Evolutionary conservation across 2,113 vertebrate species (phyloP).

Genomic region (Protomyctophum bolini): DNA sequence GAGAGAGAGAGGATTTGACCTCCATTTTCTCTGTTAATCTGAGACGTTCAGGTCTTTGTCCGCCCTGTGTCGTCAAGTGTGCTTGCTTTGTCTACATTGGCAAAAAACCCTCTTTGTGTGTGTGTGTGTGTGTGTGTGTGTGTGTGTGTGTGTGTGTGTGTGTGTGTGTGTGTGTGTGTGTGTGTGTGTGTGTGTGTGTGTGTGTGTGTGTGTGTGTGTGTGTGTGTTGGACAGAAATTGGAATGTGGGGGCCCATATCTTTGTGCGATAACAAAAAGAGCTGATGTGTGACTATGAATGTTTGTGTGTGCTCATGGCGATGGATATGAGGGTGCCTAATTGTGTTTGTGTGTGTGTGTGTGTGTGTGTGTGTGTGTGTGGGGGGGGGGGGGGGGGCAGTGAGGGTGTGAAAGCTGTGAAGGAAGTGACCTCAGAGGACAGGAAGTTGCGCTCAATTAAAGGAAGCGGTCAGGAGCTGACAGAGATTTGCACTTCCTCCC

Average conservation of each 20-base stretch:
- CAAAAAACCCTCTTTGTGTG: conserved; percentile 10
- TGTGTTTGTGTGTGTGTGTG: neutral
- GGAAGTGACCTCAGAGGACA: conserved; percentile 68
- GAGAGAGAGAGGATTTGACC: conserved; percentile 11
- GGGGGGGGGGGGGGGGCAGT: conserved; percentile 10
- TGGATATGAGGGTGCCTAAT: conserved; percentile 25
- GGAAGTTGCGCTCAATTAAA: conserved; percentile 74
- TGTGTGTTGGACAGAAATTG: neutral
- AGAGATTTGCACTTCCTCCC: conserved; percentile 60
- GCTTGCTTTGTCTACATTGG: conserved; percentile 64
- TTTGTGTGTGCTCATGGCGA: conserved; percentile 9
- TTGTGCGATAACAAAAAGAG: conserved; percentile 42
- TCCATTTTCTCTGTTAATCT: conserved; percentile 15
- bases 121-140: conserved; percentile 19
- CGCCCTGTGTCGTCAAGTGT: conserved; percentile 46
- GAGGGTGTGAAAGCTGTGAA: conserved; percentile 52
- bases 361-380: neutral
- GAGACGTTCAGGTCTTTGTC: conserved; percentile 11
- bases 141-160: conserved; percentile 16
- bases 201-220: neutral
- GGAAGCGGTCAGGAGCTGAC: conserved; percentile 64
- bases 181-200: neutral
- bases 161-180: conserved; percentile 9
- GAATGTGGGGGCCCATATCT: conserved; percentile 46
- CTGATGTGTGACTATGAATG: conserved; percentile 48